Percentiles rank a stretch among this genome's conserved stretches.
phyloP scores from a whole-genome alignment of 2,888 invertebrate species.

The Iphiclides podalirius region DNA sequence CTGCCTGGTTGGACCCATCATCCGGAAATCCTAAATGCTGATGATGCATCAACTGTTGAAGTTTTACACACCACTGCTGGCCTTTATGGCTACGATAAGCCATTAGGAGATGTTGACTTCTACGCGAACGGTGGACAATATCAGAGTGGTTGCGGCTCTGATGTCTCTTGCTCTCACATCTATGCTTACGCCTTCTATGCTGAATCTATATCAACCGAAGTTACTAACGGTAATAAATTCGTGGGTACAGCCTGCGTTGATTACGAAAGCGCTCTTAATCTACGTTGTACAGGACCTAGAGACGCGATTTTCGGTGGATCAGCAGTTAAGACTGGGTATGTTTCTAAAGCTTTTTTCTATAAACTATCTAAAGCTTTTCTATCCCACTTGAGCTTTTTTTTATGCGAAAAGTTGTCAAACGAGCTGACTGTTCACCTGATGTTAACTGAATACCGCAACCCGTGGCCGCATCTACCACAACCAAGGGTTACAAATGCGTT shows the following conservation, averaged over 20 bases:
- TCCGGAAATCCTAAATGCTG: slow-evolving; percentile 45
- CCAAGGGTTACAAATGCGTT: too few relatives aligned
- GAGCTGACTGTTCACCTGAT: too few relatives aligned
- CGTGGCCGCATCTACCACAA: too few relatives aligned
- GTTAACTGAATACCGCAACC: too few relatives aligned
- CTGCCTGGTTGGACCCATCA: slow-evolving; percentile 64
- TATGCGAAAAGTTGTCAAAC: too few relatives aligned
- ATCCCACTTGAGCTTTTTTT: too few relatives aligned
- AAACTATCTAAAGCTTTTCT: too few relatives aligned
- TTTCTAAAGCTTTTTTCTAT: slow-evolving; percentile 14
- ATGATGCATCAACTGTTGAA: slow-evolving; percentile 60
- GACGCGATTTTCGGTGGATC: slow-evolving; percentile 55
- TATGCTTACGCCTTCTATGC: slow-evolving; percentile 55
- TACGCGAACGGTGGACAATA: slow-evolving; percentile 63
- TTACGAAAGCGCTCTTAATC: slow-evolving; percentile 44
- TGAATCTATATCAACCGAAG: slow-evolving; percentile 50
- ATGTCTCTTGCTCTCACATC: slow-evolving; percentile 49
- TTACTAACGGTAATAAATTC: slow-evolving; percentile 41
- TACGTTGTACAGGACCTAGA: slow-evolving; percentile 45
- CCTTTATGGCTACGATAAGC: slow-evolving; percentile 53
- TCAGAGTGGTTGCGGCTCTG: slow-evolving; percentile 52
- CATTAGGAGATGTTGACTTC: slow-evolving; percentile 64
- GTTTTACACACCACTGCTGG: slow-evolving; percentile 64
- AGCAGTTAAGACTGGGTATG: slow-evolving; percentile 47
- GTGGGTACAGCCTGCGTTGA: slow-evolving; percentile 55